phyloP scores from a whole-genome alignment of 1,140 invertebrate species.

The Venustaconcha ellipsiformis region DNA sequence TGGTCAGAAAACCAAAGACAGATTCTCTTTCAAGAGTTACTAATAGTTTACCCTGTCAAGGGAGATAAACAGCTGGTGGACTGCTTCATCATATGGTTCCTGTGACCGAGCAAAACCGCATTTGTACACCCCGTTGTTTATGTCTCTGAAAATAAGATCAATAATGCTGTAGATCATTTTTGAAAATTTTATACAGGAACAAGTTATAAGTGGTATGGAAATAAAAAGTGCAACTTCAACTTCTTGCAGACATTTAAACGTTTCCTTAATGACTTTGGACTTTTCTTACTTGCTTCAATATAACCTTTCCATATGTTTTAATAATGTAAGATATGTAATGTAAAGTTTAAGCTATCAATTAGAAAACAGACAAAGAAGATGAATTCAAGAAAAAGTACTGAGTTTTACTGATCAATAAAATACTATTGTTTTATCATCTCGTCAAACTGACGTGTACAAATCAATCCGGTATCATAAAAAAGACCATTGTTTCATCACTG shows the following conservation, averaged over 20 bases:
- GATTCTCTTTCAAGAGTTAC: background rate
- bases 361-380: too few relatives aligned
- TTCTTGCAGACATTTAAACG: too few relatives aligned
- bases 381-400: too few relatives aligned
- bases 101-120: conserved; percentile 60
- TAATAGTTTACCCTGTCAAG: conserved; percentile 54
- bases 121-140: conserved; percentile 65
- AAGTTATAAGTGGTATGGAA: background rate
- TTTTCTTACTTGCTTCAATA: background rate
- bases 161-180: background rate
- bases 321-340: background rate
- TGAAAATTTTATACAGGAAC: background rate
- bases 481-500: too few relatives aligned
- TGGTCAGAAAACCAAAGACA: background rate
- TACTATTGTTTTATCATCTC: too few relatives aligned
- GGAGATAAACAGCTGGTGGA: conserved; percentile 46
- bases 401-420: too few relatives aligned
- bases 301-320: background rate
- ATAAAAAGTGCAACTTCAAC: too few relatives aligned
- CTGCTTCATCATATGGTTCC: conserved; percentile 56
- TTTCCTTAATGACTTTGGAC: background rate
- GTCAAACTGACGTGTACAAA: too few relatives aligned
- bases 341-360: too few relatives aligned
- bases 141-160: conserved; percentile 45
- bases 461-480: too few relatives aligned